Evolutionary conservation across 2,888 invertebrate species (phyloP).

Genomic region (Drosophila colorata): DNA sequence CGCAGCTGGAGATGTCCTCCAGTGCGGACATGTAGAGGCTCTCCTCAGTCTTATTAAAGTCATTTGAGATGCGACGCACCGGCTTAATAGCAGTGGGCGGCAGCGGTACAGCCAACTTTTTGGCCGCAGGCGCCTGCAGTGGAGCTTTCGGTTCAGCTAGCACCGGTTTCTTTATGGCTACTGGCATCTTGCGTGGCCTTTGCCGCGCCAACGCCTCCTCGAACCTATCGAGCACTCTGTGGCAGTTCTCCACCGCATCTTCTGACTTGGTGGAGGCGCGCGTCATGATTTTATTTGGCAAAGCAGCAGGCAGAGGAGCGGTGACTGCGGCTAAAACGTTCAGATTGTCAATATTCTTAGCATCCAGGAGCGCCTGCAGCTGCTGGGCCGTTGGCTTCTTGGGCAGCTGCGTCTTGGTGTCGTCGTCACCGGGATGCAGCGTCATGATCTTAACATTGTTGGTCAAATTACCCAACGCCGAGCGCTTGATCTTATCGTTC

Average conservation of each 20-base stretch:
- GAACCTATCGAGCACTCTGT: slow-evolving; percentile 59
- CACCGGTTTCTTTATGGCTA: slow-evolving; percentile 34
- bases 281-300: slow-evolving; percentile 71
- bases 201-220: slow-evolving; percentile 55
- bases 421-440: slow-evolving; percentile 73
- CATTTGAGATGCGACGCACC: slow-evolving; percentile 88
- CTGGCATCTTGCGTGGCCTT: slow-evolving; percentile 48
- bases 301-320: slow-evolving; percentile 7
- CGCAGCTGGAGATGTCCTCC: slow-evolving; percentile 87
- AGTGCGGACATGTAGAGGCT: slow-evolving; percentile 92
- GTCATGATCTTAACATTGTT: slow-evolving; percentile 86
- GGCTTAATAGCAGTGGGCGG: slow-evolving; percentile 85
- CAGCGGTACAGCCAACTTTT: slow-evolving; percentile 43
- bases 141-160: slow-evolving; percentile 3
- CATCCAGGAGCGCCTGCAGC: slow-evolving; percentile 68
- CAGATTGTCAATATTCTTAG: slow-evolving; percentile 67
- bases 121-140: slow-evolving; percentile 9
- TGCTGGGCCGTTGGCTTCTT: slow-evolving; percentile 74
- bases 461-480: slow-evolving; percentile 94
- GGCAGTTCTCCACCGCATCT: slow-evolving; percentile 58
- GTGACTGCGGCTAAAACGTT: slow-evolving; percentile 28
- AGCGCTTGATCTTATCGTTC: slow-evolving; percentile 91
- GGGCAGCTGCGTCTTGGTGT: slow-evolving; percentile 85
- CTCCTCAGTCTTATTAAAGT: slow-evolving; percentile 90
- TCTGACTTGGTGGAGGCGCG: slow-evolving; percentile 73